Evolutionary conservation across 2,113 vertebrate species (phyloP).

Genomic region (Oxyruncus cristatus): DNA sequence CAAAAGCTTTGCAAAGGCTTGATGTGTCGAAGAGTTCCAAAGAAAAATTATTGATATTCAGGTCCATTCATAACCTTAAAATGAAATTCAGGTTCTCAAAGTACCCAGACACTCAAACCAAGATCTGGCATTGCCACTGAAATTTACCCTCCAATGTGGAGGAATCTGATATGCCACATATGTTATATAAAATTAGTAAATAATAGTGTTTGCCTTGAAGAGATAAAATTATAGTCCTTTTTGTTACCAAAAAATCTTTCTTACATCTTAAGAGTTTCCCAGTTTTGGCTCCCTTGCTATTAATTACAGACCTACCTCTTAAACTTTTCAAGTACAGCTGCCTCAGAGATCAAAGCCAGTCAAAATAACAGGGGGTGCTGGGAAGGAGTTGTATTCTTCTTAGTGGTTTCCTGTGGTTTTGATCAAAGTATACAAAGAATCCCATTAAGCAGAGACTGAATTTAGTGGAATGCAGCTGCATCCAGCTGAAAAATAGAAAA

Average conservation of each 20-base stretch:
- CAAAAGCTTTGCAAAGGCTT: not conserved
- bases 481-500: not conserved
- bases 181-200: not conserved
- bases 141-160: not conserved
- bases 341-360: not conserved
- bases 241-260: not conserved
- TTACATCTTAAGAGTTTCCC: not conserved
- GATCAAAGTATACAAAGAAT: conserved; percentile 22
- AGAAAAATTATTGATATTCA: not conserved
- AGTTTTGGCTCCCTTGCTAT: not conserved
- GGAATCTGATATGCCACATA: not conserved
- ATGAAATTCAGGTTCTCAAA: not conserved
- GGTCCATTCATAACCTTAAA: not conserved
- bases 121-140: not conserved
- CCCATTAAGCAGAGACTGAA: not conserved
- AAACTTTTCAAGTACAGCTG: not conserved
- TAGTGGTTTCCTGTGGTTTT: not conserved
- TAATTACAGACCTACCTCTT: not conserved
- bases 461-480: not conserved
- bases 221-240: not conserved
- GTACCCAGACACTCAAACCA: not conserved
- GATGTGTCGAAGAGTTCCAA: not conserved
- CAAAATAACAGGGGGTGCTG: not conserved
- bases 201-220: not conserved
- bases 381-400: not conserved